Evolutionary conservation across 2,888 invertebrate species (phyloP).

Genomic region (Andrena minutula): DNA sequence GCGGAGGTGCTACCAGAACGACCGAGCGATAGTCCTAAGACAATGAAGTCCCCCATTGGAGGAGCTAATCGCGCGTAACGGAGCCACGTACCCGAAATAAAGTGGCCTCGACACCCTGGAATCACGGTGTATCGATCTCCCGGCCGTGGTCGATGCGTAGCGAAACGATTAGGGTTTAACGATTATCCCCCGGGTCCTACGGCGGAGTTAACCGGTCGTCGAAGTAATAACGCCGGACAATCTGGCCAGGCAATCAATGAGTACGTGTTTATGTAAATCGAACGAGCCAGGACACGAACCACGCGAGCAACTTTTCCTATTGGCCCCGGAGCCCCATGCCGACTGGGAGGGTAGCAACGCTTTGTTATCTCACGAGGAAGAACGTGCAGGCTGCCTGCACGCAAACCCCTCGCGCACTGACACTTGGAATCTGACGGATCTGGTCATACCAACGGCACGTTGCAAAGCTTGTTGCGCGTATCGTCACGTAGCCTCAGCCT

Average conservation of each 20-base stretch:
- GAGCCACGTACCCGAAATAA: slow-evolving; percentile 41
- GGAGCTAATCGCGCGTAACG: slow-evolving; percentile 32
- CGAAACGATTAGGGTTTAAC: slow-evolving; percentile 69
- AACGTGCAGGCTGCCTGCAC: slow-evolving; percentile 55
- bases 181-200: slow-evolving; percentile 69
- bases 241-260: slow-evolving; percentile 82
- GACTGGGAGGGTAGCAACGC: slow-evolving; percentile 58
- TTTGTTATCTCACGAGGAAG: slow-evolving; percentile 70
- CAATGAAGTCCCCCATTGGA: slow-evolving; percentile 8
- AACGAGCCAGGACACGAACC: slow-evolving; percentile 79
- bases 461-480: not conserved
- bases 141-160: slow-evolving; percentile 58
- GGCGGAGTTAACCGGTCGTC: slow-evolving; percentile 75
- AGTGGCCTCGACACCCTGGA: slow-evolving; percentile 23
- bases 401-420: slow-evolving; percentile 40
- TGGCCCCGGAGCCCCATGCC: slow-evolving; percentile 52
- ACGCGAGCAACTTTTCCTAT: slow-evolving; percentile 75
- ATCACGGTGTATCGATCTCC: slow-evolving; percentile 42
- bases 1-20: slow-evolving; percentile 3
- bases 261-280: slow-evolving; percentile 83
- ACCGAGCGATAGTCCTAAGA: slow-evolving; percentile 15
- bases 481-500: not conserved
- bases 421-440: slow-evolving; percentile 44
- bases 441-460: not conserved
- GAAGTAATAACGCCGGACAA: slow-evolving; percentile 79